These are phyloP conservation scores for Phocides pigmalion DNA, from an alignment of 1,140 invertebrate species.

Conservation along the genomic window DNA sequence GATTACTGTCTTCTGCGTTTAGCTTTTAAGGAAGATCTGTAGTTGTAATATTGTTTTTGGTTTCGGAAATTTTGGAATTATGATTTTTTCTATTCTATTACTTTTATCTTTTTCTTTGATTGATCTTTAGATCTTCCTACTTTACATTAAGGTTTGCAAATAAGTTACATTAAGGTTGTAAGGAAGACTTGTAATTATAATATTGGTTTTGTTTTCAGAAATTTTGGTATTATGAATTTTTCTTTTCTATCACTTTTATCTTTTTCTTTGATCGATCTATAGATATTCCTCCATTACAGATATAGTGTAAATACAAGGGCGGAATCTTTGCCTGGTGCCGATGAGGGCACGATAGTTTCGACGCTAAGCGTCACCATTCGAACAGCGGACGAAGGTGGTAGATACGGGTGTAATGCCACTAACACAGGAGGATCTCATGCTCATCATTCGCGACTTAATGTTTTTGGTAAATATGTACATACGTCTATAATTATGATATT, in stretches of 20 bases:
- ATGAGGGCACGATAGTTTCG: constrained; percentile 75
- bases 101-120: neutral
- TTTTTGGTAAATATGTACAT: no score
- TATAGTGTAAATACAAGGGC: constrained; percentile 77
- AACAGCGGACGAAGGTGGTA: constrained; percentile 71
- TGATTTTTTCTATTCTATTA: no score
- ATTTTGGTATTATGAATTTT: no score
- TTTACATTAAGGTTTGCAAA: no score
- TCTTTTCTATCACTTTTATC: neutral
- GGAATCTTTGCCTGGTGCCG: constrained; percentile 62
- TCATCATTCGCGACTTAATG: constrained; percentile 73
- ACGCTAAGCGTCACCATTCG: constrained; percentile 73
- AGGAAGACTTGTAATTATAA: no score
- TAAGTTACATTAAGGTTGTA: no score
- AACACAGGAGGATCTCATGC: constrained; percentile 71
- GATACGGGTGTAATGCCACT: constrained; percentile 76
- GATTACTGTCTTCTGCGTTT: no score
- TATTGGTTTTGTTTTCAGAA: no score
- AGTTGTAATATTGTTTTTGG: no score
- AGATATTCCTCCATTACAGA: constrained; percentile 44
- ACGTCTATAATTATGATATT: no score
- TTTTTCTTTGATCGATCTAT: neutral
- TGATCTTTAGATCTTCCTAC: neutral
- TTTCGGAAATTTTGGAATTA: no score
- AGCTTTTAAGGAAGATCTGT: no score